These are phyloP conservation scores for Stenodera caucasica DNA, from an alignment of 2,888 invertebrate genomes.

Conservation along the genomic window DNA sequence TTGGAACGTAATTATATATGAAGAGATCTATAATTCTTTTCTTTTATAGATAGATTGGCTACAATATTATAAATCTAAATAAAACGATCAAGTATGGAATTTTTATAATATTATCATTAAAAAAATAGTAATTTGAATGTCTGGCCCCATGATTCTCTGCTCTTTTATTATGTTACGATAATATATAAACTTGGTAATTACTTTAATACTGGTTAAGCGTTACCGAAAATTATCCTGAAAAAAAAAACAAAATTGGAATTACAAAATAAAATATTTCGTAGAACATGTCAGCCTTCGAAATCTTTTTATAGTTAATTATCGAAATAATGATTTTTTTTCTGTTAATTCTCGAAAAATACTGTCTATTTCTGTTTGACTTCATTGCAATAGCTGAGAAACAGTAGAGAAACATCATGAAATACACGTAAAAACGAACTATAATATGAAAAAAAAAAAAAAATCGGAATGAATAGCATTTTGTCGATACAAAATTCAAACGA, in stretches of 20 bases:
- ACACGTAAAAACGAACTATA: not conserved
- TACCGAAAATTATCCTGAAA: not conserved
- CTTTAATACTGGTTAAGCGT: slow-evolving; percentile 5
- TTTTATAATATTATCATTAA: slow-evolving; percentile 4
- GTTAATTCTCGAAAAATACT: no score
- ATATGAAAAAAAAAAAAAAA: slow-evolving; percentile 16
- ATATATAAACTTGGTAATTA: slow-evolving; percentile 1
- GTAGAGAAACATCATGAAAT: slow-evolving; percentile 4
- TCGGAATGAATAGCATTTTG: slow-evolving; percentile 37
- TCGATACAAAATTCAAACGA: slow-evolving; percentile 36
- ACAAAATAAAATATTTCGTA: no score
- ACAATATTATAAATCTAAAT: not conserved
- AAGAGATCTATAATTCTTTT: slow-evolving; percentile 5
- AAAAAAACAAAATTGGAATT: not conserved
- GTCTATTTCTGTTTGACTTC: not conserved
- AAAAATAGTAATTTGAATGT: slow-evolving; percentile 8
- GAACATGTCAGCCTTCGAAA: no score
- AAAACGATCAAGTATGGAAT: slow-evolving; percentile 1
- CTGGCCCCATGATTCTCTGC: slow-evolving; percentile 1
- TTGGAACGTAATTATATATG: slow-evolving; percentile 2
- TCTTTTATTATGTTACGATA: slow-evolving; percentile 5
- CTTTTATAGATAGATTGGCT: slow-evolving; percentile 1
- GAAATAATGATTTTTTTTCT: not conserved
- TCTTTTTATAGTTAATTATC: not conserved
- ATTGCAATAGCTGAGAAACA: not conserved